Evolutionary conservation across 2,797 vertebrate species (phyloP).

Genomic region (Miichthys miiuy): DNA sequence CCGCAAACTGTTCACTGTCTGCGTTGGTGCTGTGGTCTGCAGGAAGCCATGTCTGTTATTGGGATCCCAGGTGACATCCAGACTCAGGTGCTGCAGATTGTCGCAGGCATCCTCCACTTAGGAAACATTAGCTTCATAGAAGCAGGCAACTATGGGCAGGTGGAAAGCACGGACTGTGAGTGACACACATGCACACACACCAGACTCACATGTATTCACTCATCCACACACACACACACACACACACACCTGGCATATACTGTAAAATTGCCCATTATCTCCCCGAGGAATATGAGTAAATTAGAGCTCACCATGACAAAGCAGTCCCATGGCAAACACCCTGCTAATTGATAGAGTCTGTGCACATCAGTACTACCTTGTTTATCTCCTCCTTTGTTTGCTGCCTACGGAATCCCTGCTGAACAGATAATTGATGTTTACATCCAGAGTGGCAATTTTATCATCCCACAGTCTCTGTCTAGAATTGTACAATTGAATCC

Average conservation of each 20-base stretch:
- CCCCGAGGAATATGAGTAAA: conserved; percentile 30
- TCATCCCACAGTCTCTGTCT: not conserved
- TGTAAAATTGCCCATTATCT: not conserved
- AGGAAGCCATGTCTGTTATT: conserved; percentile 97
- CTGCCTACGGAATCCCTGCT: conserved; percentile 19
- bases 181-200: conserved; percentile 46
- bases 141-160: conserved; percentile 92
- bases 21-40: conserved; percentile 13
- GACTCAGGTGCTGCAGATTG: conserved; percentile 91
- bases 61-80: conserved; percentile 89
- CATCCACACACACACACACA: not conserved
- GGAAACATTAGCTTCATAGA: conserved; percentile 96
- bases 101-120: conserved; percentile 94
- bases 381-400: conserved; percentile 43
- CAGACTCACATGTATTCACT: not conserved
- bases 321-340: conserved; percentile 7
- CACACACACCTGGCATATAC: not conserved
- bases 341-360: conserved; percentile 42
- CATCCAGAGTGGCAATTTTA: conserved; percentile 11
- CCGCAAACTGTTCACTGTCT: not conserved
- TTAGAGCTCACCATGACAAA: conserved; percentile 39
- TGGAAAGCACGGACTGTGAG: conserved; percentile 95
- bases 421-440: conserved; percentile 48
- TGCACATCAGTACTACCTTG: conserved; percentile 18
- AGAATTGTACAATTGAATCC: not conserved